Base-by-base conservation (phyloP, 1,140 invertebrate genomes). In the Drosophila sp. region DNA sequence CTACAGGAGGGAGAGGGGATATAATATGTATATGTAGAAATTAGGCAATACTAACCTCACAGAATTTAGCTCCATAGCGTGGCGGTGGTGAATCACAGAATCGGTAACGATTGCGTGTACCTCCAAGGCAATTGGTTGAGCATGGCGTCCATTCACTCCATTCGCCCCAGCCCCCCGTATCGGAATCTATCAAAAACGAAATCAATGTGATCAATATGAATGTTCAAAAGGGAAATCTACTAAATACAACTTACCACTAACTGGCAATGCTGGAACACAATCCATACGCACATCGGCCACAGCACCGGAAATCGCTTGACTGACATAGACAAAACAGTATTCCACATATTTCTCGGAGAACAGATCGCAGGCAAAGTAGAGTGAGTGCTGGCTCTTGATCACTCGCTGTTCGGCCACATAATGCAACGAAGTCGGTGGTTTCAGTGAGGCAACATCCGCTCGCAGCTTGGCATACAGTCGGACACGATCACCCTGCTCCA, bases 291-390 rank as follows among this genome's bases (percentile, higher is more conserved):
- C 96, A 91, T 97, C 96, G 5, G 95, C 94, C 60, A 97, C 96
- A 1, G 96, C 96, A 1, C 96, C 96, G 1, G 95, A 96, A 30
- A 96, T 95, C 0, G 96, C 95, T 72, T 96, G 95, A 47, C 95
- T 97, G 4, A 97, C 96, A 89, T 97, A 97, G 58, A 96, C 95
- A 92, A 97, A 97, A 92, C 96, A 97, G 79, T 97, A 97, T 80
- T 97, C 96, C 35, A 96, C 94, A 85, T 95, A 97, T 44, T 95
- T 93, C 91, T 97, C 96, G 25, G 94, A 95, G 92, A 97, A 97
- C 1, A 96, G 93, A n/a, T 96, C 95, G 82, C 96, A 97, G 90
- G 95, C 95, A 91, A 97, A 97, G 17, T 95, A 94, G 1, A 96
- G 92, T 23, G 94, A 95, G 90, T 97, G 96, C 74, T 95, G 94